phyloP scores from a whole-genome alignment of 2,888 invertebrate species.

The Drosophila demipolita region DNA sequence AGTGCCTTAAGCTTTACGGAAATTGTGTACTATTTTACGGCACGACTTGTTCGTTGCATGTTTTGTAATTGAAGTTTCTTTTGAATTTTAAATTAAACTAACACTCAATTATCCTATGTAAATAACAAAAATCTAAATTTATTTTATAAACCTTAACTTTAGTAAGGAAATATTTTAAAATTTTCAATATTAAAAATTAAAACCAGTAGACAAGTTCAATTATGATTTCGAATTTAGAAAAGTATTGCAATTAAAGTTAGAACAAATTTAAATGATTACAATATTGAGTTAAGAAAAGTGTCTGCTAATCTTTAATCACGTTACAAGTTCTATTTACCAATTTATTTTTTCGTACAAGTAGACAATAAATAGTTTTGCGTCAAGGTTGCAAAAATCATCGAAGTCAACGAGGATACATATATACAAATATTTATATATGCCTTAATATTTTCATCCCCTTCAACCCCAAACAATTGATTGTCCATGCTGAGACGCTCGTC shows the following conservation, averaged over 20 bases:
- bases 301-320: neutral
- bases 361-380: constrained; percentile 57
- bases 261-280: neutral
- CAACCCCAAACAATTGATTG: constrained; percentile 39
- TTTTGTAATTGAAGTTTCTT: constrained; percentile 51
- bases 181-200: neutral
- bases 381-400: constrained; percentile 47
- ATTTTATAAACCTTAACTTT: constrained; percentile 2
- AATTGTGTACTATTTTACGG: constrained; percentile 89
- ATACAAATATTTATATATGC: neutral
- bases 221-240: neutral
- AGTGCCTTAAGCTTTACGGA: constrained; percentile 92
- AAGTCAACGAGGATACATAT: constrained; percentile 2
- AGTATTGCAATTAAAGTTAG: neutral
- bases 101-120: neutral
- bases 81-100: constrained; percentile 13
- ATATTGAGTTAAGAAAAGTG: neutral
- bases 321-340: neutral
- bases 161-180: neutral
- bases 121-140: neutral
- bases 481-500: constrained; percentile 33
- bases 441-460: constrained; percentile 7
- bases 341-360: neutral
- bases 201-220: neutral
- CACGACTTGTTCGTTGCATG: constrained; percentile 73